phyloP scores from a whole-genome alignment of 2,113 vertebrate species.

The Pterocles orientalis region DNA sequence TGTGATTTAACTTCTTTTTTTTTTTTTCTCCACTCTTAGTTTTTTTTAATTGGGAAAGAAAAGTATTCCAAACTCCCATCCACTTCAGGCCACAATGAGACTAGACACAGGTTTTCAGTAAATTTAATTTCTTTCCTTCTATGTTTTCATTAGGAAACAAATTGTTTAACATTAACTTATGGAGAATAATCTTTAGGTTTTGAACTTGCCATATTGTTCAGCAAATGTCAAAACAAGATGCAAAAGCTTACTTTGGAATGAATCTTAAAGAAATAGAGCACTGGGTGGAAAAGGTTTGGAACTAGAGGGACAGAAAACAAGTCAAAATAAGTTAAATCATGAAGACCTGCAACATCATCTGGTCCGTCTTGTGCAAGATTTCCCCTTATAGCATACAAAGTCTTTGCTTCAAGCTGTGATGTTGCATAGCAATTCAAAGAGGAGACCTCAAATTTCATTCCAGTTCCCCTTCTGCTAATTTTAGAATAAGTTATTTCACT shows the following conservation, averaged over 20 bases:
- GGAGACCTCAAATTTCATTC: background rate
- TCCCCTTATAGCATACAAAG: background rate
- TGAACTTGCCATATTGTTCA: background rate
- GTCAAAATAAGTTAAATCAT: background rate
- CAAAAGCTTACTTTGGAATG: background rate
- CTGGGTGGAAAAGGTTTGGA: background rate
- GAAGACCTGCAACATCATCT: background rate
- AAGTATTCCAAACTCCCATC: background rate
- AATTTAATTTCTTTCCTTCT: background rate
- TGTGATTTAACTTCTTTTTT: background rate
- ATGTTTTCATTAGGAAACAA: background rate
- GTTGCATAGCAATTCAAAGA: background rate
- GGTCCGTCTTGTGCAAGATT: background rate
- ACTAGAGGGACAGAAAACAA: background rate
- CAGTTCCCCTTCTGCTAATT: background rate
- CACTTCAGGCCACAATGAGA: background rate
- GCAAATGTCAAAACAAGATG: background rate
- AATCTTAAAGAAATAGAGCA: background rate
- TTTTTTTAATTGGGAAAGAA: background rate
- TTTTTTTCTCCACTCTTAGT: rapidly evolving
- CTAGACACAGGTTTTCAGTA: background rate
- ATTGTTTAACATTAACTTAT: background rate
- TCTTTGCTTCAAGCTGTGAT: background rate
- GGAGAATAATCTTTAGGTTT: background rate
- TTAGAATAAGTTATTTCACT: background rate